A percentile compares a stretch with the other conserved stretches of the same genome.
These are phyloP conservation scores for Cheirogaleus major DNA, from an alignment of 2,797 vertebrate species.

Conservation along the genomic window DNA sequence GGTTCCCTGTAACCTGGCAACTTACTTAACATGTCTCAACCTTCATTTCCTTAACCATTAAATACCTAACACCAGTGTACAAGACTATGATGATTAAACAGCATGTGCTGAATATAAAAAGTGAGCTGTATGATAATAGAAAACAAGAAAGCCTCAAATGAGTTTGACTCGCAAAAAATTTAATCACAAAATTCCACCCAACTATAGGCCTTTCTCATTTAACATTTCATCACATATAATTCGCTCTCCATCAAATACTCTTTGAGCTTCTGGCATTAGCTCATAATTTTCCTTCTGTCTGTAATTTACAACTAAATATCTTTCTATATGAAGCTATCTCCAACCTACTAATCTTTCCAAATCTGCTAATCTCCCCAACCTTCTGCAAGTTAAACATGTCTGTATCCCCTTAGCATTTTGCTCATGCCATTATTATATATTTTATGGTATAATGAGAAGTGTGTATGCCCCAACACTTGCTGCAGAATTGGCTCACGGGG, in stretches of 20 bases:
- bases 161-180: background rate
- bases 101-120: background rate
- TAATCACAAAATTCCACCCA: conserved; percentile 41
- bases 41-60: conserved; percentile 25
- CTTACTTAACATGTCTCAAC: conserved; percentile 20
- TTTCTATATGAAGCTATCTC: conserved; percentile 9
- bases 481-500: background rate
- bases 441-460: background rate
- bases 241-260: background rate
- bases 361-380: background rate
- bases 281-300: conserved; percentile 35
- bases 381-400: conserved; percentile 6
- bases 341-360: conserved; percentile 7
- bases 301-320: conserved; percentile 42
- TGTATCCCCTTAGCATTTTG: background rate
- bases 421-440: background rate
- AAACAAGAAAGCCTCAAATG: background rate
- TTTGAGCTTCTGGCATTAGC: conserved; percentile 26
- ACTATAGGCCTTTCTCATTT: background rate
- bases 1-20: conserved; percentile 10
- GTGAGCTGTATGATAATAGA: background rate
- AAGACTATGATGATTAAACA: background rate
- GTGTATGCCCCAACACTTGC: background rate
- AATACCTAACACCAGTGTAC: background rate
- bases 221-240: conserved; percentile 27